Base-by-base conservation (phyloP, 2,888 invertebrate genomes). In the Blastobasis adustella region DNA sequence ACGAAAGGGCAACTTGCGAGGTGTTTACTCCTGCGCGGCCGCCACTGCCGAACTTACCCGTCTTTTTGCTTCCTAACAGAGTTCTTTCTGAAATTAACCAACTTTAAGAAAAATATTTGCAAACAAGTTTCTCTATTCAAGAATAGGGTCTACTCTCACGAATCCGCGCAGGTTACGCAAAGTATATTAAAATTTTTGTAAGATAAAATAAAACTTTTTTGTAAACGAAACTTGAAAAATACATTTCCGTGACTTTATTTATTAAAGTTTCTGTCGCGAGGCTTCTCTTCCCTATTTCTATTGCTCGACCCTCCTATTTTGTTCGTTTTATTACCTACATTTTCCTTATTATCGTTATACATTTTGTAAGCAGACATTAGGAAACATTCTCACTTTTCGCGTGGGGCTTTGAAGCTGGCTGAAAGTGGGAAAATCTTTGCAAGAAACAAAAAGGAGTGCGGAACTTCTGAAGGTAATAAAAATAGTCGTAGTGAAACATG, bases 21-120 rank as follows among this genome's bases (percentile, higher is more conserved):
- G 79, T 82, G 82, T 82, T 83, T 79, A 76, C 79, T 74, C 61
- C 62, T 64, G 59, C 59, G 66, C 64, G 66, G 61, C 65, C 64
- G 62, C 65, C 63, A 61, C 68, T 62, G 64, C 63, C 61, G 76
- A 80, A 81, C 73, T 81, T 78, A 76, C 75, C 71, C 62, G 7
- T 62, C 60, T 63, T 61, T 59, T 56, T 54, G 58, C 58, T 62
- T 51, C 63, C 63, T 66, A 57, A 56, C 61, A 76, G 71, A 69
- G 77, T 76, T 70, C 71, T 76, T 77, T 79, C 71, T 58, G 61
- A 78, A 78, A 83, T 79, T 75, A 82, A 75, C 74, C 65, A 77
- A 80, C 71, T 77, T 79, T 67, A 58, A 62, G 63, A 64, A 67
- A 74, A 81, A 77, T 71, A 74, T 77, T 76, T 73, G 71, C 69